Evolutionary conservation across 2,888 invertebrate species (phyloP), one percentile per base, ranked within the genome.

Genomic region (Synergus laeviventris): DNA sequence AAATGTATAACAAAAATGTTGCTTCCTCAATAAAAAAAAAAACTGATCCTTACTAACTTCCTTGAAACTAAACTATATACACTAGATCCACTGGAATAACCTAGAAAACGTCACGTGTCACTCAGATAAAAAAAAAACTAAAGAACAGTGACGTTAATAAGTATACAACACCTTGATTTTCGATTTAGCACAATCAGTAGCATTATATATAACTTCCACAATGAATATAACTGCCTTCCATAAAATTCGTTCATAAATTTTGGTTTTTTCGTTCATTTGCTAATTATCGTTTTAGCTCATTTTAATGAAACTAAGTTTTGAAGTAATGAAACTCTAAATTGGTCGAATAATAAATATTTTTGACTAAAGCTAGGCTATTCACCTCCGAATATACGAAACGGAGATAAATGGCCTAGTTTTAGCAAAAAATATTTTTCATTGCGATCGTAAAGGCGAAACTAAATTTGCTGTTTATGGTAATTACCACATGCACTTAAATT

Each of bases 131-230:
- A 1, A 66, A 66, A 24, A 62, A 62, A 62, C 38, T 38, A 11
- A 21, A 38, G 1, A 62, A 38, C 1, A 18, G 36, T n/a, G n/a
- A 62, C n/a, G 18, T 62, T 62, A 38, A n/a, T n/a, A n/a, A n/a
- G n/a, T 49, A 61, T 18, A 14, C 11, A 60, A 61, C 66, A 42
- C 66, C 66, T 66, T 66, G 66, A 66, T 66, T 62, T 66, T 66
- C 66, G 66, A 66, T 66, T 66, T 66, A 66, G 66, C 39, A 66
- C 66, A 42, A 49, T 49, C 49, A n/a, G 49, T 9, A 66, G 36
- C 3, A 61, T 42, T 66, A 42, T 24, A 21, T 66, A 42, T 24
- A 21, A 62, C 62, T 18, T 38, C n/a, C n/a, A 62, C 38, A 62
- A 38, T 62, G 62, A 62, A n/a, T n/a, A n/a, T n/a, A 62, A 36